Percentiles rank a stretch among this genome's conserved stretches.
Conservation (phyloP, 1,140 invertebrate species). For the Bombus turneri region DNA sequence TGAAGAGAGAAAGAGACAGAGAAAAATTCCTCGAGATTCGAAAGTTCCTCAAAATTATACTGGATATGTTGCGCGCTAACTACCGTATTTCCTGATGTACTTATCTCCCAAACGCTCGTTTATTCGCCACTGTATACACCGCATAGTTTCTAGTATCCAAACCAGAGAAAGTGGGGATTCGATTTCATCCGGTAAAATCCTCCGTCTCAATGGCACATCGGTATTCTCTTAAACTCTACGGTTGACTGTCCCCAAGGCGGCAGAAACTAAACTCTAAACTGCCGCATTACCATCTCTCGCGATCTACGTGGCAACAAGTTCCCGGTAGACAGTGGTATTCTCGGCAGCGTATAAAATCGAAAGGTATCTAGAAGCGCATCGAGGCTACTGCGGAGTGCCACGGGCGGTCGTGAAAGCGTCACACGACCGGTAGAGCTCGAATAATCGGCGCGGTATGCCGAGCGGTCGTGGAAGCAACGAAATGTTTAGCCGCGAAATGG, state of each 20-base stretch:
- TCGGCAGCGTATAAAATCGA: too few species aligned
- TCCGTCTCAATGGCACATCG: neutral
- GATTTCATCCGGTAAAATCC: slow-evolving; percentile 27
- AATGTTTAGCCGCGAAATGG: slow-evolving; percentile 5
- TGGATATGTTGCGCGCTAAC: too few species aligned
- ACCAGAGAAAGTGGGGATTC: slow-evolving; percentile 17
- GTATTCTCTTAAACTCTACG: neutral
- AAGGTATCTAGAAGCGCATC: neutral
- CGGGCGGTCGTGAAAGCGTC: slow-evolving; percentile 24
- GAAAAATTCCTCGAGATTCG: too few species aligned
- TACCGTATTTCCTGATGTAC: too few species aligned
- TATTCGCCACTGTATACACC: neutral
- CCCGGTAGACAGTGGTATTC: too few species aligned
- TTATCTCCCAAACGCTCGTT: neutral
- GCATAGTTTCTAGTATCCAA: neutral
- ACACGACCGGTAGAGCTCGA: slow-evolving; percentile 4
- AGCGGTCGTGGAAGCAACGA: slow-evolving; percentile 5
- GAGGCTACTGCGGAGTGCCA: neutral
- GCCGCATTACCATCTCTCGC: neutral
- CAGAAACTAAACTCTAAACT: neutral
- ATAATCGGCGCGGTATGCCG: slow-evolving; percentile 10
- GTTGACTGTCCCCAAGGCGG: neutral
- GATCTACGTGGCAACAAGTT: too few species aligned
- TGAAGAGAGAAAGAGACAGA: too few species aligned
- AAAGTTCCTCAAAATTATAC: too few species aligned